Base-by-base conservation (phyloP, 2,797 vertebrate species). In the Echiichthys vipera region DNA sequence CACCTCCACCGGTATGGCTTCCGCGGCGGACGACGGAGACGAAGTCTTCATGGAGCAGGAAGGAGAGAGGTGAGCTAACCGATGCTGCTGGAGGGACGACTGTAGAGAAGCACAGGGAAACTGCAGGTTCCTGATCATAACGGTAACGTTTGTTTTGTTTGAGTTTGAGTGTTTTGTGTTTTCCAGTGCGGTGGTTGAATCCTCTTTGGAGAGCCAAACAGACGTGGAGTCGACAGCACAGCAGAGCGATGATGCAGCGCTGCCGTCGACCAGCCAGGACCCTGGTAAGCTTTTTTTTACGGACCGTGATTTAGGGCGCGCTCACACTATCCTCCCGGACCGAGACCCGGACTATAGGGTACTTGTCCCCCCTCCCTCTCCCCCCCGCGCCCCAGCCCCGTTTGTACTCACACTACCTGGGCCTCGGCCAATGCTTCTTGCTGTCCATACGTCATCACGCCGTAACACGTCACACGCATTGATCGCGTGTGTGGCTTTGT, bases 1-100 rank as follows among this genome's bases (percentile, higher is more conserved):
- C 3, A 97, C 97, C 1, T 97, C 97, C 40, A 96, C 96, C 0
- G 94, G 91, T 43, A 92, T 97, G 63, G 91, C 94, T 5, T 91
- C 94, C 5, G 89, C 95, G 14, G 93, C 93, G 0, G 98, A 98
- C 1, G 97, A 98, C 15, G 95, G 95, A 0, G 97, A 99, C n/a
- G 98, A 99, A 80, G 98, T 99, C 4, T 99, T 99, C 77, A 96
- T 97, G 85, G 96, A 98, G 86, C 95, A 95, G 2, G 98, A 99
- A 85, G 96, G 95, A 63, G 98, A 99, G 62, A 95, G 97, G 98
- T 95, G 66, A 89, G 91, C 12, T 12, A 34, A 36, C 12, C 13
- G 11, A 12, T 13, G 10, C 34, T 13, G 34, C 34, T 36, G 34
- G 13, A 36, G 34, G 10, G 13, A 5, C 2, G 13, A 20, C 11